Evolutionary conservation across 2,888 invertebrate species (phyloP).

Genomic region (Meteorus colon): DNA sequence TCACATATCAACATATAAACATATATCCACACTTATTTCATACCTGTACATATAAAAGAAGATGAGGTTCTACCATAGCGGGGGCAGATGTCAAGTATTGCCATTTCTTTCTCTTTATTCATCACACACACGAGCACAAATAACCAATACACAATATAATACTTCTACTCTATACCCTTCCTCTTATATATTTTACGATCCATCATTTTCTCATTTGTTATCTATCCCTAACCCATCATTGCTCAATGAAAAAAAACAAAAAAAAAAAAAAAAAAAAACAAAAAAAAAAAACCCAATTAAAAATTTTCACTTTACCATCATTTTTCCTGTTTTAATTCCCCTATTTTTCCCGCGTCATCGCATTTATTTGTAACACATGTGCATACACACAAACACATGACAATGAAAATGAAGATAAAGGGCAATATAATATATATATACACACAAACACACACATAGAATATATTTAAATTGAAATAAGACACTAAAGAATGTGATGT

Average conservation of each 20-base stretch:
- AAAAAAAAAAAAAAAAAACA: constrained; percentile 5
- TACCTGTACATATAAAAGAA: constrained; percentile 3
- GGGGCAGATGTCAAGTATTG: constrained; percentile 70
- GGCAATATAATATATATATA: not conserved
- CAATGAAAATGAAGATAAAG: not conserved
- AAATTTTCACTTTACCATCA: not conserved
- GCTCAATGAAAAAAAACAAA: not conserved
- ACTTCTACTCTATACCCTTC: not conserved
- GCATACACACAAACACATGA: not conserved
- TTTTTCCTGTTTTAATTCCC: not conserved
- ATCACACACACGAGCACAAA: not conserved
- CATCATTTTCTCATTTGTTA: constrained; percentile 15
- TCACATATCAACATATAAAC: not conserved
- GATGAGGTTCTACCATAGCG: constrained; percentile 53
- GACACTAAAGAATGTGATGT: not conserved
- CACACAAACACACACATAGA: too few species aligned
- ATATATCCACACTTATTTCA: not conserved
- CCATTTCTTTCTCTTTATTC: constrained; percentile 52
- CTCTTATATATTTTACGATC: constrained; percentile 18
- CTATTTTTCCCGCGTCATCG: not conserved
- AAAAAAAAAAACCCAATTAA: too few species aligned
- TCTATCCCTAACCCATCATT: not conserved
- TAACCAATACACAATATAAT: not conserved
- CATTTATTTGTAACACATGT: not conserved
- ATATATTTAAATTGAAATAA: constrained; percentile 13